A percentile compares a stretch with the other conserved stretches of the same genome.
Evolutionary conservation across 1,140 invertebrate genomes (phyloP).

Genomic region (silkworm (Bombyx mori)): ASM3026992v2 NC_085133.1:9545501-9546000

Average conservation of each 20-base stretch:
- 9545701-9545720: not conserved
- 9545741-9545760: not conserved
- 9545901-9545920: conserved; percentile 2
- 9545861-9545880: not conserved
- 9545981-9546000: not conserved
- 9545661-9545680: not conserved
- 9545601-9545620: not conserved
- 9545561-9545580: not conserved
- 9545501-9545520: not conserved
- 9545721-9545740: too few species aligned
- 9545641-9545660: not conserved
- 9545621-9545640: not conserved
- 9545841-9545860: not conserved
- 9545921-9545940: not conserved
- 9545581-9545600: not conserved
- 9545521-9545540: not conserved
- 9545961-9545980: not conserved
- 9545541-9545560: not conserved
- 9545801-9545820: not conserved
- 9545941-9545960: conserved; percentile 1
- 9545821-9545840: not conserved
- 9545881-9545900: conserved; percentile 5
- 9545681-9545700: not conserved
- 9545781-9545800: not conserved
- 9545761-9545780: not conserved